Percentiles rank a stretch among this genome's conserved stretches.
These are phyloP conservation scores for Microtus ochrogaster DNA, from an alignment of 2,113 vertebrate species.

Conservation along the genomic window DNA sequence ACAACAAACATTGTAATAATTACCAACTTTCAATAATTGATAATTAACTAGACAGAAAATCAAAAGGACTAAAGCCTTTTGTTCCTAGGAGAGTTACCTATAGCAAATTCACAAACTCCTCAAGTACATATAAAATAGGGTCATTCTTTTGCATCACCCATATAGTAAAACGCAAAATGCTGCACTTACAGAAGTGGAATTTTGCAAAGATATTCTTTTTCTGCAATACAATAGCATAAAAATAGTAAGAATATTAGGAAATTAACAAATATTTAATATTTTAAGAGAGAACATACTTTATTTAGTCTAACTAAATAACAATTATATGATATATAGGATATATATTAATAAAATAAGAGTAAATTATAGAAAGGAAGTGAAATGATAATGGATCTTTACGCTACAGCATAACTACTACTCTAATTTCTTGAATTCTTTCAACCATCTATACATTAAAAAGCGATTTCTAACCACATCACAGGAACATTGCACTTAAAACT, in stretches of 20 bases:
- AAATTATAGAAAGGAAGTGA: neutral
- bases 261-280: neutral
- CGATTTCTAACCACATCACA: neutral
- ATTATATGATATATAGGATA: neutral
- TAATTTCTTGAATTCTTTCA: neutral
- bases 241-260: neutral
- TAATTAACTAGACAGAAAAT: neutral
- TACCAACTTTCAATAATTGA: neutral
- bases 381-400: neutral
- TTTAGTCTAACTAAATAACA: neutral
- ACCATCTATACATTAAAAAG: neutral
- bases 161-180: neutral
- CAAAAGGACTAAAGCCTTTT: neutral
- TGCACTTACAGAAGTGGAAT: neutral
- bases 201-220: neutral
- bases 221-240: neutral
- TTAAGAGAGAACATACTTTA: neutral
- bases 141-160: neutral
- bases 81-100: neutral
- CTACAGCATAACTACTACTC: neutral
- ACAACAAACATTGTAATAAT: neutral
- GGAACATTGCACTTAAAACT: neutral
- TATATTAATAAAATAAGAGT: neutral
- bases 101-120: neutral
- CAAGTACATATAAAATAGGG: neutral